Evolutionary conservation across 2,888 invertebrate genomes (phyloP).

Genomic region (Scrobipalpa atriplicella): DNA sequence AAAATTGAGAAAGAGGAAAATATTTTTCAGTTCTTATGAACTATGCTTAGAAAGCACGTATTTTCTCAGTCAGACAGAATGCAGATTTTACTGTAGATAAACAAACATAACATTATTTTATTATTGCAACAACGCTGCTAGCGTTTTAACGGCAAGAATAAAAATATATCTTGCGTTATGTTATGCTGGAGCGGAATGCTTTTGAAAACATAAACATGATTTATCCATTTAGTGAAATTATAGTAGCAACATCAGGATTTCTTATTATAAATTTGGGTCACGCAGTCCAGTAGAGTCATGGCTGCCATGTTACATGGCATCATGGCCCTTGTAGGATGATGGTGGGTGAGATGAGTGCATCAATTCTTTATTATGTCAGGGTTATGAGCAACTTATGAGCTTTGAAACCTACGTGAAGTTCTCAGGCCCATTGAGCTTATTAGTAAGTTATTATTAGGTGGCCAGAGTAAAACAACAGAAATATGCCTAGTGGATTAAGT

Average conservation of each 20-base stretch:
- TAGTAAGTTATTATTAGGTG: too few species aligned
- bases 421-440: background rate
- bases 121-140: background rate
- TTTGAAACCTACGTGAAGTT: background rate
- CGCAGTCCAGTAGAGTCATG: too few species aligned
- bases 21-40: too few species aligned
- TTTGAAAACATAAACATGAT: conserved; percentile 5
- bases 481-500: too few species aligned
- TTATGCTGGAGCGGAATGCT: background rate
- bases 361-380: background rate
- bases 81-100: background rate
- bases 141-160: background rate
- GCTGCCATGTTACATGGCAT: too few species aligned
- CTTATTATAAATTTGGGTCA: conserved; percentile 10
- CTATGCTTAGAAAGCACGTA: too few species aligned
- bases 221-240: conserved; percentile 3
- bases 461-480: too few species aligned
- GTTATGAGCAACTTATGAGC: too few species aligned
- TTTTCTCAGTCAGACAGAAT: background rate
- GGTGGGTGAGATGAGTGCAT: background rate
- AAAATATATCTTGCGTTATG: conserved; percentile 8
- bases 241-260: background rate
- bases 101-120: background rate
- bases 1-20: too few species aligned
- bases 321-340: conserved; percentile 13